Evolutionary conservation across 1,140 invertebrate genomes (phyloP), one percentile per base, ranked within the genome.

Genomic region (Riptortus pedestris): DNA sequence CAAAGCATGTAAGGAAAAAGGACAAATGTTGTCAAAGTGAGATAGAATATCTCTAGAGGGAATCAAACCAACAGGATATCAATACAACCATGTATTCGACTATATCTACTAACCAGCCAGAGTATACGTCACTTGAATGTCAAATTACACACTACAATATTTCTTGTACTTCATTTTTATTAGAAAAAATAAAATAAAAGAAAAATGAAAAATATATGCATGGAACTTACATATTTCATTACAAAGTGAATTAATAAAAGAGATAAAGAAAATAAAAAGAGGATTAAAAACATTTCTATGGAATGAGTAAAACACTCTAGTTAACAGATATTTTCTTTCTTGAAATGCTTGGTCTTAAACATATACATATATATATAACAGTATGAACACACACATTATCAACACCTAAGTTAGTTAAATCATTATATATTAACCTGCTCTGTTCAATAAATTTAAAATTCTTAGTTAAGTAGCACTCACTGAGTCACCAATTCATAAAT

Each of bases 351-450:
- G 65, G 51, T 62, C 60, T 55, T 62, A 66, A 38, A 58, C 28
- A 43, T 62, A 43, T 55, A 63, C 60, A 62, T 14, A 38, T 38
- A 38, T 38, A 20, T 9, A 51, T 24, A 18, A 66, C 61, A 66
- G 45, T 63, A 66, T 66, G 61, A 66, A 66, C 65, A 66, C 65
- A 66, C 65, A 66, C 62, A 55, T 55, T 55, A 55, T 61, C 59
- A 57, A 65, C 59, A 65, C 52, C 65, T 66, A 66, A 62, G 62
- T 63, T 63, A 55, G 55, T 66, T 22, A 60, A 63, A 26, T 29
- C 20, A 45, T 57, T 31, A 26, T 16, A 52, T 63, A 63, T 33
- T 43, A 57, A 28, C 24, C 38, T 4, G 20, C 20, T n/a, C 47
- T 24, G 51, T 24, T 5, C 26, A 55, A 26, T 24, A 61, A 28